Percentiles rank a stretch among this genome's conserved stretches.
These are phyloP conservation scores for Dermatemys mawii DNA, from an alignment of 2,113 vertebrate species.

Conservation along the genomic window DNA sequence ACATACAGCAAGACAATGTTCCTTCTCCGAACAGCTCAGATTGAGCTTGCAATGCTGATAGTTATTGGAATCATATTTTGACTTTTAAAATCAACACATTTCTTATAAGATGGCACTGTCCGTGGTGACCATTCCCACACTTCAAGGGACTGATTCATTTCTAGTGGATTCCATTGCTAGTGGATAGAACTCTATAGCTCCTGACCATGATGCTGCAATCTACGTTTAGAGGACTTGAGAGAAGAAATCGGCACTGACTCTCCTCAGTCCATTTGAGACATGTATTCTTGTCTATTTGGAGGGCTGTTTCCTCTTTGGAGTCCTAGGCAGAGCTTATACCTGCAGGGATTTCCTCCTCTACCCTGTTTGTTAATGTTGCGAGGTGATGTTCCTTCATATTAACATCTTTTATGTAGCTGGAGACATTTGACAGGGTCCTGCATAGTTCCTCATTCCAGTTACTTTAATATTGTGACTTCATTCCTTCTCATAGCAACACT, in stretches of 20 bases:
- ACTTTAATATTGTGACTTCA: rapidly evolving
- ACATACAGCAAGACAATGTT: not conserved
- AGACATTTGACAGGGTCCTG: not conserved
- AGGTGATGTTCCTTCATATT: not conserved
- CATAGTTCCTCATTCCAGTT: not conserved
- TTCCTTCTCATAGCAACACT: not conserved
- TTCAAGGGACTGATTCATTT: not conserved
- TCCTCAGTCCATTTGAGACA: not conserved
- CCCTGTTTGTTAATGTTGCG: not conserved
- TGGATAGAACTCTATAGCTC: not conserved
- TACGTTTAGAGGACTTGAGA: slow-evolving; percentile 33
- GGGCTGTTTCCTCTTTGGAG: not conserved
- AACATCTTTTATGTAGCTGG: not conserved
- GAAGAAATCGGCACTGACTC: not conserved
- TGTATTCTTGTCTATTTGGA: rapidly evolving
- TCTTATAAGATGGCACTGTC: not conserved
- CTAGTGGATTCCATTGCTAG: not conserved
- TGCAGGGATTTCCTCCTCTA: not conserved
- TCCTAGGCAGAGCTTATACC: not conserved
- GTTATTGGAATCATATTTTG: not conserved
- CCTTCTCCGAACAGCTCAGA: not conserved
- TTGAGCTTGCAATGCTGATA: not conserved
- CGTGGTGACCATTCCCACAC: not conserved
- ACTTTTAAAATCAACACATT: not conserved
- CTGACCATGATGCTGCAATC: not conserved